Percentiles rank a stretch among this genome's conserved stretches.
These are phyloP conservation scores for Oreochromis mossambicus DNA, from an alignment of 2,797 vertebrate genomes.

Conservation along the genomic window DNA sequence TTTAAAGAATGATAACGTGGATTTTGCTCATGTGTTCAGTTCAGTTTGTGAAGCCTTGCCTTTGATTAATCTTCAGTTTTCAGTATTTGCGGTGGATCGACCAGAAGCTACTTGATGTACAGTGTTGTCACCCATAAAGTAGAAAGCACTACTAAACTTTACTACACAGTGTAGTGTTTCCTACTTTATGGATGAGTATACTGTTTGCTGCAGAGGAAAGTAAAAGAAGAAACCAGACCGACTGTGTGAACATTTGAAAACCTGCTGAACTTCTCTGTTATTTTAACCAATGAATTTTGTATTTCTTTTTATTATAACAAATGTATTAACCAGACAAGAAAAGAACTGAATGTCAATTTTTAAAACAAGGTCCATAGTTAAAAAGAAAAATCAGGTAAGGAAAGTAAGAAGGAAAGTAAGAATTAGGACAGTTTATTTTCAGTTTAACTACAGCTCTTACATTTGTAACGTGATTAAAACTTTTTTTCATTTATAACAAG, in stretches of 20 bases:
- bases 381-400: not conserved
- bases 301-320: not conserved
- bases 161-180: conserved; percentile 99
- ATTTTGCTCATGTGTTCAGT: not conserved
- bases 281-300: not conserved
- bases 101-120: conserved; percentile 76
- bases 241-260: not conserved
- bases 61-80: not conserved
- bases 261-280: not conserved
- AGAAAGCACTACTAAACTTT: conserved; percentile 99
- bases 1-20: not conserved
- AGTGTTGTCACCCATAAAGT: conserved; percentile 99
- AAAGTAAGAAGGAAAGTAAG: not conserved
- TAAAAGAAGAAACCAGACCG: conserved; percentile 22
- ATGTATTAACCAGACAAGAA: not conserved
- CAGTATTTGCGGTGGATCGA: conserved; percentile 15
- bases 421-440: conserved; percentile 27
- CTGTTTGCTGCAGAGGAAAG: conserved; percentile 90
- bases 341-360: not conserved
- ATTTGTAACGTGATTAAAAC: not conserved
- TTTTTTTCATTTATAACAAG: not conserved
- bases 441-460: not conserved
- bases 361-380: not conserved
- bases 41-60: not conserved
- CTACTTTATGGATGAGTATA: conserved; percentile 99